phyloP scores from a whole-genome alignment of 2,797 vertebrate genomes.

The Phyllotis vaccarum region DNA sequence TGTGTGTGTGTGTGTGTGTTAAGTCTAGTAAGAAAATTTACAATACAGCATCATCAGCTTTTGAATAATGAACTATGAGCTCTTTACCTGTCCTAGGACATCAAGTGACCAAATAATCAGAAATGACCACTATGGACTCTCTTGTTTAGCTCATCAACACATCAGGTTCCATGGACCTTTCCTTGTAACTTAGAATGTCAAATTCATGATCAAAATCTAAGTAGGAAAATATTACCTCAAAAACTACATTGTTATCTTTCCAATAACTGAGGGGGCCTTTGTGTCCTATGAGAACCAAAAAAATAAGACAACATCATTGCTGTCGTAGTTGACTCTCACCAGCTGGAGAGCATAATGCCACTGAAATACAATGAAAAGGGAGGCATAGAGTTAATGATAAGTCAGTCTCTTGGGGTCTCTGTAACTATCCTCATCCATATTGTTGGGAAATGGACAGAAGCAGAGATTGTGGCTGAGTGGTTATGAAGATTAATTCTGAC shows the following conservation, averaged over 20 bases:
- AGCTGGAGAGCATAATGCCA: neutral
- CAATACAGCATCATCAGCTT: neutral
- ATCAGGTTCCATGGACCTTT: neutral
- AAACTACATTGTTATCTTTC: neutral
- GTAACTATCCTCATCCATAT: neutral
- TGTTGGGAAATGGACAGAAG: neutral
- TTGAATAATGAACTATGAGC: neutral
- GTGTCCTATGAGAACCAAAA: neutral
- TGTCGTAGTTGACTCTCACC: neutral
- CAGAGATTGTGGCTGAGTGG: neutral
- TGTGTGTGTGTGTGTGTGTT: neutral
- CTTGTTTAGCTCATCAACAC: neutral
- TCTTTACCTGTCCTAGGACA: neutral
- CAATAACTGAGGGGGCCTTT: neutral
- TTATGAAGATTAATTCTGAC: neutral
- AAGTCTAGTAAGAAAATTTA: neutral
- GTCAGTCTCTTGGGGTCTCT: neutral
- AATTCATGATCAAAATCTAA: neutral
- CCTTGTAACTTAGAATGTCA: neutral
- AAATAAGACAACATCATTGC: neutral
- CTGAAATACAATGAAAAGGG: neutral
- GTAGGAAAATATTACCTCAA: neutral
- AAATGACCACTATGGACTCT: neutral
- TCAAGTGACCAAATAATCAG: neutral
- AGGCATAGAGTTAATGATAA: neutral